These are phyloP conservation scores for Clunio marinus DNA, from an alignment of 2,888 invertebrate species.

Conservation along the genomic window DNA sequence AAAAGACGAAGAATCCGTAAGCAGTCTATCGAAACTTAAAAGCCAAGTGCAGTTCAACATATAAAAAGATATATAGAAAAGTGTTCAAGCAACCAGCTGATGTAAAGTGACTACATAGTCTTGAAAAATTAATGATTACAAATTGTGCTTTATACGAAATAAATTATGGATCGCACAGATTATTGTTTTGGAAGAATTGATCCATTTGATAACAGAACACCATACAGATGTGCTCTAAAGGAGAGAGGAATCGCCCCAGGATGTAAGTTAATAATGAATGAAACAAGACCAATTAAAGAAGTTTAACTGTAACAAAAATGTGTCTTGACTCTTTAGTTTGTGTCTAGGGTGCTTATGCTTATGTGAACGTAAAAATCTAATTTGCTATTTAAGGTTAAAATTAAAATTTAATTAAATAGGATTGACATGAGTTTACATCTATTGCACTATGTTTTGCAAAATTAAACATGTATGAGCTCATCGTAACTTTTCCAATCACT, in stretches of 20 bases:
- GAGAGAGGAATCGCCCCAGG: conserved; percentile 23
- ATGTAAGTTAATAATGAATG: background rate
- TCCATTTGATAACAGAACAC: conserved; percentile 12
- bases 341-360: too few species aligned
- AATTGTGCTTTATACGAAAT: conserved; percentile 4
- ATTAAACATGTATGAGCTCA: too few species aligned
- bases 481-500: too few species aligned
- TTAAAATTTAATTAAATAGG: too few species aligned
- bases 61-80: background rate
- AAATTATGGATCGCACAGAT: conserved; percentile 27
- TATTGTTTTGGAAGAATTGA: conserved; percentile 29
- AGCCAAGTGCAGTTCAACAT: conserved; percentile 8
- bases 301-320: background rate
- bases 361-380: too few species aligned
- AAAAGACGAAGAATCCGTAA: too few species aligned
- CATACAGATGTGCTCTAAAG: conserved; percentile 26
- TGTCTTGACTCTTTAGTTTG: too few species aligned
- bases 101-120: background rate
- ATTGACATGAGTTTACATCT: too few species aligned
- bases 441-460: too few species aligned
- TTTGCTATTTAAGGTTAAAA: too few species aligned
- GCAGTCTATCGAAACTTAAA: background rate
- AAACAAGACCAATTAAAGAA: background rate
- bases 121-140: conserved; percentile 13
- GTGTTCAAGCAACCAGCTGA: background rate